phyloP scores from a whole-genome alignment of 1,140 invertebrate species.

The Aphidius ervi region DNA sequence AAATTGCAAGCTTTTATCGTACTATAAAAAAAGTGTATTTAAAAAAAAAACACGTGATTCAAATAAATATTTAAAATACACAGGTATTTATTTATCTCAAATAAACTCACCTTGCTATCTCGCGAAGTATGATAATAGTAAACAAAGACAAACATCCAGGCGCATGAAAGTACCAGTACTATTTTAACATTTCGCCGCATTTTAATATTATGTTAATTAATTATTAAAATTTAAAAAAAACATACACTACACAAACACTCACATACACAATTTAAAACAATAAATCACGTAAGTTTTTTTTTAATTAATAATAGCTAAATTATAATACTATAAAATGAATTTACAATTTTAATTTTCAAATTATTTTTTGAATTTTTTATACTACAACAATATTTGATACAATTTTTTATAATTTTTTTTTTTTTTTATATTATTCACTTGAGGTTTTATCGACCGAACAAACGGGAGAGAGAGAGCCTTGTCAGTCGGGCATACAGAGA shows the following conservation, averaged over 20 bases:
- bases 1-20: no score
- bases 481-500: slow-evolving; percentile 8
- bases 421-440: not conserved
- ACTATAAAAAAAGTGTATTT: no score
- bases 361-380: no score
- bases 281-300: no score
- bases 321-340: no score
- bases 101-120: slow-evolving; percentile 45
- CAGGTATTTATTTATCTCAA: no score
- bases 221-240: no score
- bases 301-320: no score
- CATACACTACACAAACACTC: no score
- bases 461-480: not conserved
- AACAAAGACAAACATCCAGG: slow-evolving; percentile 58
- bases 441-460: slow-evolving; percentile 8
- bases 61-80: not conserved
- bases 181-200: slow-evolving; percentile 59
- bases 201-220: slow-evolving; percentile 1
- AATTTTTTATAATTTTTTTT: not conserved
- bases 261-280: no score
- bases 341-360: no score
- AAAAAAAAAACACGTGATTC: not conserved
- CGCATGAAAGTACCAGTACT: slow-evolving; percentile 54
- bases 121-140: slow-evolving; percentile 56
- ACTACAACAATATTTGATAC: not conserved